phyloP scores from a whole-genome alignment of 2,888 invertebrate genomes.

The Slavum lentiscoides region DNA sequence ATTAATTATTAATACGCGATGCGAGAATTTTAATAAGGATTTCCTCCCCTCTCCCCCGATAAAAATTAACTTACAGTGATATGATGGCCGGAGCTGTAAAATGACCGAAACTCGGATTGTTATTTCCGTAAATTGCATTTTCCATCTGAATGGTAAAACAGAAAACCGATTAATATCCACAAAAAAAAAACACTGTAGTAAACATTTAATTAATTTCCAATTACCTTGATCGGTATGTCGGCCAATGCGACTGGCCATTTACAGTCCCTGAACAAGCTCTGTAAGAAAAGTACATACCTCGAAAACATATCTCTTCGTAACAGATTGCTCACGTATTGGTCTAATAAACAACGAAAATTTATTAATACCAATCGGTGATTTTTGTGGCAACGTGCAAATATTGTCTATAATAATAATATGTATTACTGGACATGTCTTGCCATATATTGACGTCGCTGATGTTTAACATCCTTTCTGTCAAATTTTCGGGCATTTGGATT shows the following conservation, averaged over 20 bases:
- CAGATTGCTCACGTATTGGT: conserved; percentile 56
- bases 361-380: neutral
- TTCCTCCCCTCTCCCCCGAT: neutral
- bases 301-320: conserved; percentile 55
- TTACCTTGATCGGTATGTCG: conserved; percentile 56
- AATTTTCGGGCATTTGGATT: conserved; percentile 66
- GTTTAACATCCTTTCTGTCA: conserved; percentile 66
- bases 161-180: conserved; percentile 30
- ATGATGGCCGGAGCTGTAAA: conserved; percentile 57
- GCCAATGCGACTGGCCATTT: conserved; percentile 55
- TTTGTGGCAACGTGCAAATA: neutral
- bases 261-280: conserved; percentile 55
- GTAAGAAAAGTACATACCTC: conserved; percentile 55
- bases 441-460: conserved; percentile 72
- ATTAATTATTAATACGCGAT: too few species aligned
- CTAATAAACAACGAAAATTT: conserved; percentile 55
- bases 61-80: conserved; percentile 55
- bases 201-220: neutral
- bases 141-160: conserved; percentile 54
- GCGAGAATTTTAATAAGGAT: neutral
- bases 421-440: conserved; percentile 82
- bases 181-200: neutral
- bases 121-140: conserved; percentile 56
- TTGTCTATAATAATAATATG: neutral
- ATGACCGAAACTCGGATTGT: conserved; percentile 56